Base-by-base conservation (phyloP, 2,797 vertebrate genomes). In the Rhinoraja longicauda region DNA sequence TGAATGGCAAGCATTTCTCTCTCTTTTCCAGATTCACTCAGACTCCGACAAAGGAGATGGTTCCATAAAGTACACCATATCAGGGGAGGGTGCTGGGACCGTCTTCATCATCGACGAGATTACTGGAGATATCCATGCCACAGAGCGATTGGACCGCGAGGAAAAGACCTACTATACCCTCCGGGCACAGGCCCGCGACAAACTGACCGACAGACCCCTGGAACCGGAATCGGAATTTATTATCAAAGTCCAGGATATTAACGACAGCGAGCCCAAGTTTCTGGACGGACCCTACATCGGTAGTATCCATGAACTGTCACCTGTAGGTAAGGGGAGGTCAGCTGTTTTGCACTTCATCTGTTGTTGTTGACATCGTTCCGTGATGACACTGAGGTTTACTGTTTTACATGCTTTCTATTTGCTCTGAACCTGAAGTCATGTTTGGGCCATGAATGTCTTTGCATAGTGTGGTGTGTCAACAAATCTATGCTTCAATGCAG, bases 221-320 rank as follows among this genome's bases (percentile, higher is more conserved):
- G 98, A 99, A 94, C 98, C 99, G 0, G 98, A 99, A 96, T 99
- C 98, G 0, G 99, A 99, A 95, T 99, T 99, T 93, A 97, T 99
- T 95, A 98, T 99, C 96, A 99, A 99, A 95, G 98, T 99, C 93
- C 99, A 99, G 95, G 99, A 99, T 96, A 99, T 99, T 96, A 99
- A 99, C 0, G 99, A 99, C 97, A 99, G 98, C 0, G 98, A 99
- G 94, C 99, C 99, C 3, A 98, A 99, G 94, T 99, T 99, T 96
- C 96, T 98, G 94, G 98, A 98, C 57, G 98, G 98, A 19, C 98
- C 99, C 4, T 99, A 99, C 94, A 98, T 99, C 0, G 98, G 98
- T 95, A 99, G 98, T 0, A 99, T 99, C 95, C 97, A 98, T 0
- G 99, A 99, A 94, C 96, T 99, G 88, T 99, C 99, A 0, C 98